Base-by-base conservation (phyloP, 2,113 vertebrate genomes). In the Lycocorax pyrrhopterus region DNA sequence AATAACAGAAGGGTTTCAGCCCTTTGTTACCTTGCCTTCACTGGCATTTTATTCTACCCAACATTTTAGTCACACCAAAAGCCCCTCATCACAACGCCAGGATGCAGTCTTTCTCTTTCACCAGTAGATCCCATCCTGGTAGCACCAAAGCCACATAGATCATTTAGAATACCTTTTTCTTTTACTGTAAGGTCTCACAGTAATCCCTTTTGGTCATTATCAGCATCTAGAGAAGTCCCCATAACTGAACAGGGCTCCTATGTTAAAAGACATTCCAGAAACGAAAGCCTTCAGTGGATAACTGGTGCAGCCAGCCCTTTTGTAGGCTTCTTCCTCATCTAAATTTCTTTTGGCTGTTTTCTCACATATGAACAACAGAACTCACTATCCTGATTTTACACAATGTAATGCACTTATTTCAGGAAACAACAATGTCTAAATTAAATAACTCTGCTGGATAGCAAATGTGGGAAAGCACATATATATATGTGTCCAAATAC, bases 371-470 rank as follows among this genome's bases (percentile, higher is more conserved):
- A 69, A 87, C 73, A 95, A 93, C 74, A 43, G 90, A 89, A 64
- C 3, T 7, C 37, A 43, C 76, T 72, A 37, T 73, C 73, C 85
- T 82, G 41, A 87, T 56, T 64, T 68, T 69, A 84, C 66, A 82
- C 73, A 93, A 90, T 90, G 66, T 62, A 89, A 75, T 33, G 27
- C 49, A 90, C 68, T 90, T 88, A 78, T 56, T 80, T 93, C 58
- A 60, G 83, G 56, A 64, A 89, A 93, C 51, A 84, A 35, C 32
- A 83, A 33, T 1, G 21, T 82, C 55, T 87, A 84, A 96, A 85
- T 92, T 82, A 79, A 94, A 93, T 33, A 89, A 82, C 58, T 73
- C 75, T 87, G 67, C 75, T 94, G 95, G 51, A 59, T 55, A 84
- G 68, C 81, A 80, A 76, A 83, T 41, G 66, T 10, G 4, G 49